phyloP scores from a whole-genome alignment of 2,888 invertebrate genomes.

The Camptogramma bilineatum region DNA sequence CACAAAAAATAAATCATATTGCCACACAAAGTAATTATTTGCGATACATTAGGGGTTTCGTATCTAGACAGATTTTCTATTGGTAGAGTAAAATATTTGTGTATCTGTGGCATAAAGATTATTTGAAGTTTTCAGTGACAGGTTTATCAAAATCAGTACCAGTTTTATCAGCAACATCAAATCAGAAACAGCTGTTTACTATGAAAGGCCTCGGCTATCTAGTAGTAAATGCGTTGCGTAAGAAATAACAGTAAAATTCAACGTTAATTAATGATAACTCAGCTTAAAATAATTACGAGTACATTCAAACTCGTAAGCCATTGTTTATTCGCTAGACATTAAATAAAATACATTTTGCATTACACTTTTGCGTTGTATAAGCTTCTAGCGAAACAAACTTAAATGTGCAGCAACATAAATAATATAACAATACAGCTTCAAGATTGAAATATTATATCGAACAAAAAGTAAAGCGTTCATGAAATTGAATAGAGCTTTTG shows the following conservation, averaged over 20 bases:
- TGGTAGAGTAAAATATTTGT: too few relatives aligned
- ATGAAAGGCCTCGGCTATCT: too few relatives aligned
- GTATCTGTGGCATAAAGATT: too few relatives aligned
- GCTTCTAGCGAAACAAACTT: slow-evolving; percentile 12
- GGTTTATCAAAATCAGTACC: too few relatives aligned
- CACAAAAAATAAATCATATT: too few relatives aligned
- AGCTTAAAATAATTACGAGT: background rate
- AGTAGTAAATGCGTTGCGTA: background rate
- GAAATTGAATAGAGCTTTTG: slow-evolving; percentile 13
- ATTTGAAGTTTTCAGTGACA: too few relatives aligned
- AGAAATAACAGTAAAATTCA: background rate
- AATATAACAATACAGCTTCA: background rate
- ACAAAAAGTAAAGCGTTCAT: slow-evolving; percentile 21
- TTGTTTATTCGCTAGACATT: slow-evolving; percentile 1
- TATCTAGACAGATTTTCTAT: too few relatives aligned
- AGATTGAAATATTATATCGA: slow-evolving; percentile 16
- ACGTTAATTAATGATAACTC: background rate
- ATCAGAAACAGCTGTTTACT: too few relatives aligned
- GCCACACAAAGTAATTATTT: too few relatives aligned
- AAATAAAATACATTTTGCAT: background rate
- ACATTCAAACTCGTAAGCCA: background rate
- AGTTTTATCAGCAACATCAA: too few relatives aligned
- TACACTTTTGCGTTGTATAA: background rate
- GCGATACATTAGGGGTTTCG: too few relatives aligned
- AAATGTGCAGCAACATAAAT: slow-evolving; percentile 14